These are phyloP conservation scores for Anadara kagoshimensis DNA, from an alignment of 1,140 invertebrate genomes.

Conservation along the genomic window DNA sequence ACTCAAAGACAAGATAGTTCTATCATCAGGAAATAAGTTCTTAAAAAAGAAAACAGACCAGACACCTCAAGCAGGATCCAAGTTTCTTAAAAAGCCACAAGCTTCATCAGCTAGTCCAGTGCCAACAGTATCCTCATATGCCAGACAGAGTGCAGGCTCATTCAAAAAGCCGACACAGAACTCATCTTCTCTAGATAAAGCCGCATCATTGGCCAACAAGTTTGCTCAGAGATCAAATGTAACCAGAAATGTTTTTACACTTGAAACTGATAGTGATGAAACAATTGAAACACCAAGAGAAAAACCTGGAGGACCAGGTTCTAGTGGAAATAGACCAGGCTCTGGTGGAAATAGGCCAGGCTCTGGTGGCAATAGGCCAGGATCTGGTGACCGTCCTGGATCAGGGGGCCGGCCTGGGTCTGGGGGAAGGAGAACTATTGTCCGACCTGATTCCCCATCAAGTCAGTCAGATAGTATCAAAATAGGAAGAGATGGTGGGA, in stretches of 20 bases:
- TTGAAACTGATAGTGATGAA: conserved; percentile 52
- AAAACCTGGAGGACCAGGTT: no score
- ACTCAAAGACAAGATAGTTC: conserved; percentile 12
- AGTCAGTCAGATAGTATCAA: conserved; percentile 43
- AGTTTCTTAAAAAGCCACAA: conserved; percentile 31
- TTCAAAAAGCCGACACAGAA: conserved; percentile 17
- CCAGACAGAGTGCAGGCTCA: conserved; percentile 11
- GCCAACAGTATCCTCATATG: conserved; percentile 28
- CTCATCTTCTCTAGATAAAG: conserved; percentile 51
- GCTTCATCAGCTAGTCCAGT: conserved; percentile 36
- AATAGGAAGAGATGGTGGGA: conserved; percentile 53
- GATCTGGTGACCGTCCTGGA: not conserved
- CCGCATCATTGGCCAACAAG: conserved; percentile 44
- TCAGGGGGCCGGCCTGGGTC: conserved; percentile 2
- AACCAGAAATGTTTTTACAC: conserved; percentile 23
- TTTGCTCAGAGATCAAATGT: conserved; percentile 35
- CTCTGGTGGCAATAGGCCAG: not conserved
- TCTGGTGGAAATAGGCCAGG: not conserved
- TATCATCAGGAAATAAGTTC: conserved; percentile 52
- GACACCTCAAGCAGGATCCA: conserved; percentile 10
- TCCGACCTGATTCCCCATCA: conserved; percentile 11
- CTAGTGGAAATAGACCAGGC: not conserved
- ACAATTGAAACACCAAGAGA: conserved; percentile 34
- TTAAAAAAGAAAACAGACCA: conserved; percentile 51
- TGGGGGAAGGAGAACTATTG: not conserved